Percentiles rank a stretch among this genome's conserved stretches.
These are phyloP conservation scores for Oligia strigilis DNA, from an alignment of 2,888 invertebrate genomes.

Conservation along the genomic window DNA sequence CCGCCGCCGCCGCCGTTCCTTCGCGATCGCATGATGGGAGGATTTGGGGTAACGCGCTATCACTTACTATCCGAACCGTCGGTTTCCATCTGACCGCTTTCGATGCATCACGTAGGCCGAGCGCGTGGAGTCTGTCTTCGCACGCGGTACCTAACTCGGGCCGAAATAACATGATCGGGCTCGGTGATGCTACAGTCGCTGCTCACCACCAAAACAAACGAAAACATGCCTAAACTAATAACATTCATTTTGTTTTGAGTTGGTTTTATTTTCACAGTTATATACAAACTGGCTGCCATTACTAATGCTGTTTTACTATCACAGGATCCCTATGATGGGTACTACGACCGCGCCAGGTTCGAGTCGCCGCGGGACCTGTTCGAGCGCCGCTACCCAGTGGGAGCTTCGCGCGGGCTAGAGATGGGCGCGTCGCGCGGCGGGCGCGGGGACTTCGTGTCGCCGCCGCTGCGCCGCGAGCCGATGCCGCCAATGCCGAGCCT, in stretches of 20 bases:
- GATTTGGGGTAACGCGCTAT: slow-evolving; percentile 94
- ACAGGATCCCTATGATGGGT: slow-evolving; percentile 94
- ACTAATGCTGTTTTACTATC: slow-evolving; percentile 46
- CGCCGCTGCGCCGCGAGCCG: slow-evolving; percentile 94
- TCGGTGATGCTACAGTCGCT: slow-evolving; percentile 80
- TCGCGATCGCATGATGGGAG: slow-evolving; percentile 97
- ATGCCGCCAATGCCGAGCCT: slow-evolving; percentile 95
- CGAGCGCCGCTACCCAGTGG: slow-evolving; percentile 94
- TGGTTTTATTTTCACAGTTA: slow-evolving; percentile 11
- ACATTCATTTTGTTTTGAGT: slow-evolving; percentile 47
- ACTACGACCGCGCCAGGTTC: slow-evolving; percentile 94
- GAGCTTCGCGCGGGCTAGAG: slow-evolving; percentile 89
- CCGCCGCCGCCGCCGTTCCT: slow-evolving; percentile 97
- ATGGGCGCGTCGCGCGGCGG: slow-evolving; percentile 89
- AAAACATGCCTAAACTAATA: slow-evolving; percentile 24
- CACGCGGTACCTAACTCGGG: slow-evolving; percentile 82
- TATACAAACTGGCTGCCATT: neutral
- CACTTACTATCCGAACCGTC: slow-evolving; percentile 77
- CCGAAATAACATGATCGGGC: slow-evolving; percentile 74
- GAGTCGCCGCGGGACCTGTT: slow-evolving; percentile 95
- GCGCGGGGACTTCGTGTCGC: slow-evolving; percentile 93
- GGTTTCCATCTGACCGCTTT: slow-evolving; percentile 72
- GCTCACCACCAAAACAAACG: slow-evolving; percentile 53
- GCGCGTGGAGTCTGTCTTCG: slow-evolving; percentile 80
- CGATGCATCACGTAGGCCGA: slow-evolving; percentile 82